Evolutionary conservation across 2,113 vertebrate genomes (phyloP).

Genomic region (Ageneiosus marmoratus): DNA sequence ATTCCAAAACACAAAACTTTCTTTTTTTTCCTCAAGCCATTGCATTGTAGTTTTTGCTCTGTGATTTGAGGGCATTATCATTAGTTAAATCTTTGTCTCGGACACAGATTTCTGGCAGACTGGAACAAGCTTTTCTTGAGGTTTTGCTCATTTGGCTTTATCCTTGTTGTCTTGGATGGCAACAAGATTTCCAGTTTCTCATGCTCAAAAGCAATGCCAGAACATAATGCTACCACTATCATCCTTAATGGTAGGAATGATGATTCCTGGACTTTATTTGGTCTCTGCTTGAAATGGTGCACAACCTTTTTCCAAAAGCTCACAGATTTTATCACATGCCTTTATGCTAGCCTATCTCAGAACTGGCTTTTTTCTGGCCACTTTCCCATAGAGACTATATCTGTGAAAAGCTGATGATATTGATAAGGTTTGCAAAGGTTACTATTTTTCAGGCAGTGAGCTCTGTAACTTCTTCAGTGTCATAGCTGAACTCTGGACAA

Average conservation of each 20-base stretch:
- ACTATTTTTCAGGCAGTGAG: not conserved
- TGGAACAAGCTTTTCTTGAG: not conserved
- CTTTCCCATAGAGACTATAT: too few species aligned
- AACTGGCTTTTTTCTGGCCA: not conserved
- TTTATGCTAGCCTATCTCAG: too few species aligned
- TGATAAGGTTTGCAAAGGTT: not conserved
- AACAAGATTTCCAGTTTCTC: not conserved
- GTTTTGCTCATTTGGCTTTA: not conserved
- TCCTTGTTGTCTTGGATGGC: not conserved
- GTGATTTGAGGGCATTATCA: not conserved
- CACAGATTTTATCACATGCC: not conserved
- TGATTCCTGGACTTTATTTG: slow-evolving; percentile 7
- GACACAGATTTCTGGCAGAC: not conserved
- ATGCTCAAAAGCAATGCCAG: not conserved
- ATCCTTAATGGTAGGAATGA: not conserved
- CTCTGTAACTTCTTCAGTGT: not conserved
- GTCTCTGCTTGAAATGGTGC: not conserved
- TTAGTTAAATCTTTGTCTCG: not conserved
- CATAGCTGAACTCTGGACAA: not conserved
- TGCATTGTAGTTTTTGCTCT: not conserved
- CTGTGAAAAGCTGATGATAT: not conserved
- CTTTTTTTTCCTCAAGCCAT: not conserved
- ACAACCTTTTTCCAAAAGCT: not conserved
- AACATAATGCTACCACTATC: not conserved
- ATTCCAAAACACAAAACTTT: not conserved